Conservation (phyloP, 2,888 invertebrate species). For the Minunthozetes semirufus region DNA sequence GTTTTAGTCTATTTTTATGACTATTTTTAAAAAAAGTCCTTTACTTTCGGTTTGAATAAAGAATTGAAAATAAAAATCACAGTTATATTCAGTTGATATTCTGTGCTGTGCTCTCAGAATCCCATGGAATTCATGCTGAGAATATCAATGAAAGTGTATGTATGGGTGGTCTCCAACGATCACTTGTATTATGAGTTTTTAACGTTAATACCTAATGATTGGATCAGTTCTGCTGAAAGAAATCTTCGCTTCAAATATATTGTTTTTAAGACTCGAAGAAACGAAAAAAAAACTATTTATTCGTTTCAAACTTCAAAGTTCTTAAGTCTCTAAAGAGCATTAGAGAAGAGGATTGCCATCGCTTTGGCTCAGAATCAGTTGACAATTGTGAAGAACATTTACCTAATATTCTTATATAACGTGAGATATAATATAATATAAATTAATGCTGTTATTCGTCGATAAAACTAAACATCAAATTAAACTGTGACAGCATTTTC, state of each 20-base stretch:
- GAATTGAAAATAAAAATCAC: background rate
- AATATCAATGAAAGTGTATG: slow-evolving; percentile 24
- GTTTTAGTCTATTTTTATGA: background rate
- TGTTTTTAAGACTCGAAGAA: no score
- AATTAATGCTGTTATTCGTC: background rate
- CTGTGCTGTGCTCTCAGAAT: background rate
- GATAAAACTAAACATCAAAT: background rate
- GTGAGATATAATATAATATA: background rate
- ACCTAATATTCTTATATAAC: background rate
- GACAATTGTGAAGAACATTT: background rate
- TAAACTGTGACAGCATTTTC: no score
- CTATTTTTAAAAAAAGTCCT: background rate
- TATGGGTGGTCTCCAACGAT: slow-evolving; percentile 21
- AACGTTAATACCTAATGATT: slow-evolving; percentile 27
- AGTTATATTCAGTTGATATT: background rate
- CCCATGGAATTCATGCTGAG: slow-evolving; percentile 10
- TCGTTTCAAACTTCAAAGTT: background rate
- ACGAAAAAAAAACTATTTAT: background rate
- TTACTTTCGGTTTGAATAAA: background rate
- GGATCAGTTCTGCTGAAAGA: slow-evolving; percentile 13
- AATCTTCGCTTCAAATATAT: background rate
- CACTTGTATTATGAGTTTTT: slow-evolving; percentile 18
- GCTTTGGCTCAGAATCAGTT: background rate
- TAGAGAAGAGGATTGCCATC: background rate
- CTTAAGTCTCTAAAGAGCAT: background rate